These are phyloP conservation scores for Limnodromus scolopaceus DNA, from an alignment of 2,797 vertebrate species.

Conservation along the genomic window DNA sequence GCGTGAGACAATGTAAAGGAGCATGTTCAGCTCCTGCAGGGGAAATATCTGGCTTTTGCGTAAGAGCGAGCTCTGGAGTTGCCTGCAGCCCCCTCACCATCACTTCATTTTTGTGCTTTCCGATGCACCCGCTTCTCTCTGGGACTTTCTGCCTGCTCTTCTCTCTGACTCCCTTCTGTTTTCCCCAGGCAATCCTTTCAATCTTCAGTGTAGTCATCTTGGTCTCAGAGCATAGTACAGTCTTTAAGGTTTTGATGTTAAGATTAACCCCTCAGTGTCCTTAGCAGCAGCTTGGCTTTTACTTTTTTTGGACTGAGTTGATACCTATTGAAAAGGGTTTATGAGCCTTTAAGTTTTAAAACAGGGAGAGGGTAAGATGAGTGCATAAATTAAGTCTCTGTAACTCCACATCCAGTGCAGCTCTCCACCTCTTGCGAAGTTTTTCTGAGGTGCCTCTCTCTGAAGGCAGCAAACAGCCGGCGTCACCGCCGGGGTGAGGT, in stretches of 20 bases:
- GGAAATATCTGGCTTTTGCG: neutral
- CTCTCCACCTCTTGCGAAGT: neutral
- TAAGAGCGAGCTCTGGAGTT: neutral
- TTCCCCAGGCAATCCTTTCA: neutral
- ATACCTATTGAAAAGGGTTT: neutral
- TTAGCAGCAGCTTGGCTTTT: neutral
- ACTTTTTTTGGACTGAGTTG: neutral
- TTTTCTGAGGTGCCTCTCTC: fast-evolving
- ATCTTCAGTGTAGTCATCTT: neutral
- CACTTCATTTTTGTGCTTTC: neutral
- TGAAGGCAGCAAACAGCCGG: neutral
- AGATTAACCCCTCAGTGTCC: neutral
- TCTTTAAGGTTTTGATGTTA: neutral
- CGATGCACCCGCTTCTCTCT: neutral
- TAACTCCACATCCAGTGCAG: neutral
- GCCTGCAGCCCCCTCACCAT: neutral
- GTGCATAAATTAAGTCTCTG: neutral
- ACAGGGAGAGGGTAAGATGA: neutral
- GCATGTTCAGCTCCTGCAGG: neutral
- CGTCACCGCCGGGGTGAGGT: neutral
- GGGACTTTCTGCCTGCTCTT: neutral
- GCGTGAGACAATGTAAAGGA: neutral
- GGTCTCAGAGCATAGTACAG: neutral
- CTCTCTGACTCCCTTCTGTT: neutral
- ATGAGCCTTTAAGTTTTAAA: neutral